These are phyloP conservation scores for Steinernema scapterisci DNA, from an alignment of 2,888 invertebrate species.

Conservation along the genomic window DNA sequence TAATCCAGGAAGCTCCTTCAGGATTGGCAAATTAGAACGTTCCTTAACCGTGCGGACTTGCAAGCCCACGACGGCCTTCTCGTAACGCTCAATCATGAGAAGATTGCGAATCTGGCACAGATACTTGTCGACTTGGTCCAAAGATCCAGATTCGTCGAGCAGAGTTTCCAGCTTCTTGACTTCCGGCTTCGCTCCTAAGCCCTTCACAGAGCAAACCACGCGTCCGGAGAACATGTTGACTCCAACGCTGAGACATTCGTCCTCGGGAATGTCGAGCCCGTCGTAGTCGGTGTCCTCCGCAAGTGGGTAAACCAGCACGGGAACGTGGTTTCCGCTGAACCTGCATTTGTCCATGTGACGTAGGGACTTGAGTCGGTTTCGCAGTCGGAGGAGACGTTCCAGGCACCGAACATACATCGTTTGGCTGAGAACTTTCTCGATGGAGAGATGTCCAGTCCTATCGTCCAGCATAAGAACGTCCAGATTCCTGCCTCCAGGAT, in stretches of 20 bases:
- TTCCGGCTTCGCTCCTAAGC: conserved; percentile 40
- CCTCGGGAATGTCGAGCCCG: conserved; percentile 30
- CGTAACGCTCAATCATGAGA: conserved; percentile 57
- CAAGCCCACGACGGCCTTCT: conserved; percentile 49
- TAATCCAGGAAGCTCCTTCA: conserved; percentile 36
- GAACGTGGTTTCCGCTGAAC: conserved; percentile 50
- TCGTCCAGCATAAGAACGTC: conserved; percentile 48
- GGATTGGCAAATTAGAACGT: conserved; percentile 29
- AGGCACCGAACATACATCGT: conserved; percentile 54
- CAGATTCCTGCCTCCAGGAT: conserved; percentile 48
- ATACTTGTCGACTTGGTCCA: conserved; percentile 39
- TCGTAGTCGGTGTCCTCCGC: conserved; percentile 38
- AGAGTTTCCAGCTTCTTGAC: conserved; percentile 41
- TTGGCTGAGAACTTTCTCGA: conserved; percentile 55
- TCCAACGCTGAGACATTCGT: conserved; percentile 50
- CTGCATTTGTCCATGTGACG: conserved; percentile 13
- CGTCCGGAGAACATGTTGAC: conserved; percentile 62
- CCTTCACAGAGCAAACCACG: conserved; percentile 53
- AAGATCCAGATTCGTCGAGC: conserved; percentile 18
- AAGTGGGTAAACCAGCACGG: conserved; percentile 51
- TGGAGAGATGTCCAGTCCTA: conserved; percentile 49
- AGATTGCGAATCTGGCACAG: conserved; percentile 48
- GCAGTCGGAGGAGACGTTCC: conserved; percentile 54
- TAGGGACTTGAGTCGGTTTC: conserved; percentile 47
- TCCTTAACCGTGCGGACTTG: conserved; percentile 46